phyloP scores from a whole-genome alignment of 2,113 vertebrate genomes.

The Hymenochirus boettgeri region DNA sequence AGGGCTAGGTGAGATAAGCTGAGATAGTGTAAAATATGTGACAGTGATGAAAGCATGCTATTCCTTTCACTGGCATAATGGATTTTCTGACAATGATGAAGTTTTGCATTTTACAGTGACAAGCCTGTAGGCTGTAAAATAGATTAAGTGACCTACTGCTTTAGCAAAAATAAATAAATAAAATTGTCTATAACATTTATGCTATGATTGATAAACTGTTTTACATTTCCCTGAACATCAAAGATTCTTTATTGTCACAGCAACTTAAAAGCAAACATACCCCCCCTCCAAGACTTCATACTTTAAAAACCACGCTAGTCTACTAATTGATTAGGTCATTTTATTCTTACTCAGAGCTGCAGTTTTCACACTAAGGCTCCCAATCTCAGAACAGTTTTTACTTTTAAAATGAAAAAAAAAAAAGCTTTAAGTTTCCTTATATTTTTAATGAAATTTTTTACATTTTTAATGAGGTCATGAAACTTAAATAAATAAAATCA shows the following conservation, averaged over 20 bases:
- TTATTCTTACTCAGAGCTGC: too few species aligned
- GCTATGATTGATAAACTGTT: slow-evolving; percentile 1
- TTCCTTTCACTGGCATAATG: slow-evolving; percentile 11
- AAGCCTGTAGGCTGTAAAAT: slow-evolving; percentile 3
- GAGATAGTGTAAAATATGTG: slow-evolving; percentile 14
- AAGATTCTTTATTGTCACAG: not conserved
- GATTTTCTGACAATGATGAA: slow-evolving; percentile 35
- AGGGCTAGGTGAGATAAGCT: slow-evolving; percentile 10
- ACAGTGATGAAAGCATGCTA: slow-evolving; percentile 16
- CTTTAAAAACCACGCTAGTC: too few species aligned
- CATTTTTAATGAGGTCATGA: too few species aligned
- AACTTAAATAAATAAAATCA: too few species aligned
- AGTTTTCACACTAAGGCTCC: too few species aligned
- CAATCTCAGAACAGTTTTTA: too few species aligned
- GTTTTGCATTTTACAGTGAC: slow-evolving; percentile 11
- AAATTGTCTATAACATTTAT: not conserved
- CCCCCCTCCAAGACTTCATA: too few species aligned
- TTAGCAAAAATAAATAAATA: slow-evolving; percentile 1
- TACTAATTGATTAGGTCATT: too few species aligned
- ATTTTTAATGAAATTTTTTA: too few species aligned
- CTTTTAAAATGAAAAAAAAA: too few species aligned
- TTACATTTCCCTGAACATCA: slow-evolving; percentile 4
- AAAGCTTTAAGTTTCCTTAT: too few species aligned
- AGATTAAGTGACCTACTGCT: not conserved
- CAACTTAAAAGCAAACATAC: slow-evolving; percentile 3